phyloP scores from a whole-genome alignment of 2,888 invertebrate genomes.

The Platynereis dumerilii region DNA sequence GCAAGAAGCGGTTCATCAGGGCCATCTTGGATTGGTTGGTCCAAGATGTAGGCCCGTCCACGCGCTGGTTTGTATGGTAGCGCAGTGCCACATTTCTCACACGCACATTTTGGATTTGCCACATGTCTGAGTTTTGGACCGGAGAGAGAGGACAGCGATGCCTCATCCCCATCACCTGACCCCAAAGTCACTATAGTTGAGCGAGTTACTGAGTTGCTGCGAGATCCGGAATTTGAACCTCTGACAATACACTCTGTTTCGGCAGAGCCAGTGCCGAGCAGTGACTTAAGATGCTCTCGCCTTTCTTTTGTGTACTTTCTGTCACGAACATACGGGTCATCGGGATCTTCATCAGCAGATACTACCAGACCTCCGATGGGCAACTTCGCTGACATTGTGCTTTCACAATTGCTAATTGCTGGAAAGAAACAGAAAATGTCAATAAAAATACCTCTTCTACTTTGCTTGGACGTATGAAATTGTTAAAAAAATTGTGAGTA shows the following conservation, averaged over 20 bases:
- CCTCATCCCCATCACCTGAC: not conserved
- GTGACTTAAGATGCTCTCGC: not conserved
- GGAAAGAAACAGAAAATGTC: no score
- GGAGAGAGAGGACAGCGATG: no score
- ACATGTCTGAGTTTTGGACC: not conserved
- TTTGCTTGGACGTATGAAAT: no score
- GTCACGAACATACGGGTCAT: constrained; percentile 1
- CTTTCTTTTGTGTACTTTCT: constrained; percentile 6
- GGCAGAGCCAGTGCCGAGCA: constrained; percentile 2
- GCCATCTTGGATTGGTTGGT: not conserved
- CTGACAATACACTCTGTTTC: not conserved
- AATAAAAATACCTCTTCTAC: no score
- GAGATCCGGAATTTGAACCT: constrained; percentile 3
- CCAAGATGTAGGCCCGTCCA: constrained; percentile 3
- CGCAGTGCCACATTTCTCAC: not conserved
- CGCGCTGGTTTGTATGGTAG: not conserved
- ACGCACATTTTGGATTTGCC: not conserved
- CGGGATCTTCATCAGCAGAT: not conserved
- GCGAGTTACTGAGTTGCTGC: not conserved
- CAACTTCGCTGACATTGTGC: no score
- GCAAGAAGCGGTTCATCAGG: not conserved
- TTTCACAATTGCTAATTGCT: no score
- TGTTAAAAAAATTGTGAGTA: no score
- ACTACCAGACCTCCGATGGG: not conserved
- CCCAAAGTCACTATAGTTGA: not conserved